Base-by-base conservation (phyloP, 2,888 invertebrate genomes). In the Kryphioiulus occultus region DNA sequence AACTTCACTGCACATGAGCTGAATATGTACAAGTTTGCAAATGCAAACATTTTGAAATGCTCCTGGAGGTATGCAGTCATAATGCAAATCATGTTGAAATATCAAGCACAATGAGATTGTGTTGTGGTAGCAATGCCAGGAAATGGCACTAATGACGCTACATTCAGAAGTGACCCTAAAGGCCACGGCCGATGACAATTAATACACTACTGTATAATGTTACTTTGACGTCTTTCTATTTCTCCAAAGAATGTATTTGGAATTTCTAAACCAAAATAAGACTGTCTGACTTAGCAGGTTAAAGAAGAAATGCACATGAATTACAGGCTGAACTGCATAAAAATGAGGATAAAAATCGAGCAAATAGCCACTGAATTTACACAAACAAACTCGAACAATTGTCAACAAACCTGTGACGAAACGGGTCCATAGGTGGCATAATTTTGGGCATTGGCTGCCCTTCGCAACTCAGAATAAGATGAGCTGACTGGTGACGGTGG, bases 401-500 rank as follows among this genome's bases (percentile, higher is more conserved):
- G 30, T 30, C 30, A 59, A 68, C 78, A 42, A 88, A 89, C 89
- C 86, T 89, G 89, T n/a, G 89, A 89, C 7, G 88, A 89, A 30
- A 88, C 88, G 10, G 89, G 89, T 87, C 88, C 89, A 87, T 89
- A 89, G 35, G 88, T 88, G 83, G 86, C 53, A 68, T 97, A 97
- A 90, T 96, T 97, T 2, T 89, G 88, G 15, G 89, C 88, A 87
- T 89, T 89, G 39, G 89, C 89, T 47, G 87, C 87, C 30, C 89
- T 68, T 35, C 89, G 86, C 17, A 89, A 85, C 86, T 89, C 89
- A 5, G 89, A 89, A 47, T 89, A 89, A 19, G 89, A 89, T 42
- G 97, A 97, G 90, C 96, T 97, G 0, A 97, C 97, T 1, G 97
- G 97, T 89, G 96, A 96, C 12, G 97, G 96, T 9, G 97, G 97